A percentile compares a stretch with the other conserved stretches of the same genome.
phyloP scores from a whole-genome alignment of 2,797 vertebrate genomes.

The Capromys pilorides region DNA sequence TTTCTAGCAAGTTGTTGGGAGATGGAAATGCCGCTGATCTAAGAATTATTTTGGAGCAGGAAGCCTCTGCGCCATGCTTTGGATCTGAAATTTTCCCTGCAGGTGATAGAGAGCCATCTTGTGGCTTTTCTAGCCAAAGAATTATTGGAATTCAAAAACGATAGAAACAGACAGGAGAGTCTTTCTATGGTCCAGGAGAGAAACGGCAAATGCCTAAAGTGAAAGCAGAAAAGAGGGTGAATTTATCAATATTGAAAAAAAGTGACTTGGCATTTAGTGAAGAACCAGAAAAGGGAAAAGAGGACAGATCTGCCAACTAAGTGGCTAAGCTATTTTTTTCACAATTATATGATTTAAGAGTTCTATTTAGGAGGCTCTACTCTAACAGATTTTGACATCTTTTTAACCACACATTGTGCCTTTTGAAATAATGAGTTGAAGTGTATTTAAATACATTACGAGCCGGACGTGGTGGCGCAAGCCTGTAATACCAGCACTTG shows the following conservation, averaged over 20 bases:
- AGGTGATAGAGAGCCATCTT: neutral
- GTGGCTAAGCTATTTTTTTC: neutral
- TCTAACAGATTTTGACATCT: neutral
- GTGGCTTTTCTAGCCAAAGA: neutral
- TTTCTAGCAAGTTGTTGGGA: neutral
- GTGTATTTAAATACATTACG: neutral
- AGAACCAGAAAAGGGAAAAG: neutral
- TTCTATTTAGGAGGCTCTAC: neutral
- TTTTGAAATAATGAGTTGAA: conserved; percentile 29
- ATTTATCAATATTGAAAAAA: neutral
- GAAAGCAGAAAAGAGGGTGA: neutral
- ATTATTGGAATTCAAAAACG: neutral
- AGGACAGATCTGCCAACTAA: neutral
- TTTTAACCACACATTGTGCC: conserved; percentile 19
- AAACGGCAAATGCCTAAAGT: neutral
- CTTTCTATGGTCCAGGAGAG: neutral
- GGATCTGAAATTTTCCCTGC: neutral
- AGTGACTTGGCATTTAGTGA: neutral
- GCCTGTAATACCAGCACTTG: no score
- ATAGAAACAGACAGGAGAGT: neutral
- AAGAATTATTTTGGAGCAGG: neutral
- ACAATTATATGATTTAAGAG: neutral
- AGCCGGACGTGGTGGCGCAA: no score
- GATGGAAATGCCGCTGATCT: neutral
- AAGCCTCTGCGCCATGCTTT: neutral